Evolutionary conservation across 1,140 invertebrate species (phyloP).

Genomic region (Oncopeltus fasciatus): DNA sequence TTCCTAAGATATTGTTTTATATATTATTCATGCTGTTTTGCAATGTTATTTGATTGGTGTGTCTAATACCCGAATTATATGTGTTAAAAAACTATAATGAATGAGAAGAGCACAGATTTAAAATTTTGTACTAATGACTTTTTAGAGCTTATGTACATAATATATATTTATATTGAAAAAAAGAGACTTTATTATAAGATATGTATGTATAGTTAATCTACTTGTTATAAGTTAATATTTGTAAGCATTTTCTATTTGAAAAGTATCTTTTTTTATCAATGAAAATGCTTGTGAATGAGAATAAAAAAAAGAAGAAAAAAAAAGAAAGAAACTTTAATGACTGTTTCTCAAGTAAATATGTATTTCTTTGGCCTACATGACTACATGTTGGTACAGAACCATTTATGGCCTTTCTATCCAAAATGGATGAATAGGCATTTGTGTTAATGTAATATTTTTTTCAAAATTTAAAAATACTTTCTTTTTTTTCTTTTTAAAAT

Average conservation of each 20-base stretch:
- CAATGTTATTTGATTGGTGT: constrained; percentile 1
- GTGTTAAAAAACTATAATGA: constrained; percentile 10
- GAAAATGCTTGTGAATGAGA: constrained; percentile 1
- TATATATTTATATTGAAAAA: constrained; percentile 21
- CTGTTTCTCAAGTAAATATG: background rate
- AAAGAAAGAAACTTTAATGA: constrained; percentile 1
- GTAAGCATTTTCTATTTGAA: constrained; percentile 10
- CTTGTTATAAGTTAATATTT: constrained; percentile 2
- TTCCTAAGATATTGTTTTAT: constrained; percentile 8
- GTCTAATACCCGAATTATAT: constrained; percentile 10
- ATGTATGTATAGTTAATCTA: constrained; percentile 4
- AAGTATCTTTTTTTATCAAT: background rate
- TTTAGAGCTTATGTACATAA: constrained; percentile 23
- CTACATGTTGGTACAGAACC: background rate
- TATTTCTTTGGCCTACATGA: background rate
- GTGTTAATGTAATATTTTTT: background rate
- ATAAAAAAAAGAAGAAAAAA: too few relatives aligned
- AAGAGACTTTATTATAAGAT: constrained; percentile 17
- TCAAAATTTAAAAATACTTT: too few relatives aligned
- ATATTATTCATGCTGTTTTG: background rate
- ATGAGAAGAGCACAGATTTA: constrained; percentile 9
- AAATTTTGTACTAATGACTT: constrained; percentile 21
- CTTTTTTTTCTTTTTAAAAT: too few relatives aligned
- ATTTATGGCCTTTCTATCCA: background rate
- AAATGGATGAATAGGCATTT: background rate